Base-by-base conservation (phyloP, 1,140 invertebrate species). In the Phocides pigmalion region DNA sequence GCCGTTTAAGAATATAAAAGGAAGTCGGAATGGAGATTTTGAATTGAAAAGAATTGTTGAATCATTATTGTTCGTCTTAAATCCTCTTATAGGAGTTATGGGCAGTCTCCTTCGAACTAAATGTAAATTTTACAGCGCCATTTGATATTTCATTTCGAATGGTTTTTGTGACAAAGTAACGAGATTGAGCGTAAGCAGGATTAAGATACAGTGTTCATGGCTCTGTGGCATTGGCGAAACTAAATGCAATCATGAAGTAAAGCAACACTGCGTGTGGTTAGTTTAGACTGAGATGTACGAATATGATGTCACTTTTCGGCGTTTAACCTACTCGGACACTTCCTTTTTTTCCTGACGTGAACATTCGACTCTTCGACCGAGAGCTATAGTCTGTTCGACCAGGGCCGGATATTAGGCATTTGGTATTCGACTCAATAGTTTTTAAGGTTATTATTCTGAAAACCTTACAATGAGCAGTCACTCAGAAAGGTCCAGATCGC, bases 21-120 rank as follows among this genome's bases (percentile, higher is more conserved):
- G 68, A 74, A 73, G 62, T 74, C 72, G 61, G 68, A 79, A 77
- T 64, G 68, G 68, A 65, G 65, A 76, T 79, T 82, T 70, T 56
- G 61, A 71, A 72, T 73, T 76, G 62, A 79, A 82, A 81, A 81
- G 72, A 81, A 82, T 73, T 66, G 71, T 35, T 62, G 64, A 68
- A 62, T 68, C 58, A 72, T 68, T 65, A 67, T 64, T 72, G 66
- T 66, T 68, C 70, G 54, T 32, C 41, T 47, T 41, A 37, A 54
- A 68, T 68, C 70, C 61, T 32, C 41, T 47, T 41, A 37, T 54
- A 68, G 25, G 44, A 68, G 50, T 72, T 68, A 63, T 63, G 62
- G 59, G 28, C 17, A 49, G 44, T 37, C 17, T 61, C 44, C 49
- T 32, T 22, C 8, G 32, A 15, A n/a, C 14, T 61, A 16, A 53